phyloP scores from a whole-genome alignment of 2,113 vertebrate species.

The Syngnathus typhle region DNA sequence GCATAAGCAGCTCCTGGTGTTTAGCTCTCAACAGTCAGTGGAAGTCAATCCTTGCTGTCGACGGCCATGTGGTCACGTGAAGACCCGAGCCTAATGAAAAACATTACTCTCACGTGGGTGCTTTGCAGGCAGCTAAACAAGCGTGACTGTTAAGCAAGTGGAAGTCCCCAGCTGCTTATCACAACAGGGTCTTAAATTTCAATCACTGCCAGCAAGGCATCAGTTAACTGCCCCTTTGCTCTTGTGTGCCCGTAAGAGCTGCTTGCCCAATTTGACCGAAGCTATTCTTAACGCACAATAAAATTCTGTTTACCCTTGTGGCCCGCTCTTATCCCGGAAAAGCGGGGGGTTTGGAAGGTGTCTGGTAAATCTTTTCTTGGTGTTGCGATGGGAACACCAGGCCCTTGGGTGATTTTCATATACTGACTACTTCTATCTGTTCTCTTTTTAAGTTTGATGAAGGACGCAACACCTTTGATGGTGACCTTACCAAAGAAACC shows the following conservation, averaged over 20 bases:
- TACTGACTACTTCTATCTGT: constrained; percentile 15
- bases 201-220: constrained; percentile 12
- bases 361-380: constrained; percentile 34
- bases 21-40: neutral
- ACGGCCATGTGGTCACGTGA: neutral
- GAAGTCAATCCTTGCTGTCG: neutral
- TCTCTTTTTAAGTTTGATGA: constrained; percentile 83
- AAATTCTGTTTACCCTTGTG: constrained; percentile 2
- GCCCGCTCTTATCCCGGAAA: neutral
- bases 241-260: constrained; percentile 34
- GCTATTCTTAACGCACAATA: constrained; percentile 46
- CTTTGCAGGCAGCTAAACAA: constrained; percentile 7
- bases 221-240: constrained; percentile 2
- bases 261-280: constrained; percentile 10
- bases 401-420: neutral
- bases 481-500: constrained; percentile 83
- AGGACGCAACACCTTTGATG: constrained; percentile 87
- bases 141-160: neutral
- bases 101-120: constrained; percentile 14
- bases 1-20: neutral
- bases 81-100: constrained; percentile 29
- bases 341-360: constrained; percentile 12
- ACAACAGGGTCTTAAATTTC: constrained; percentile 25
- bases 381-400: constrained; percentile 20
- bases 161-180: constrained; percentile 28